Percentiles rank a stretch among this genome's conserved stretches.
Evolutionary conservation across 2,113 vertebrate genomes (phyloP).

Genomic region (Chaetorhynchus papuensis): DNA sequence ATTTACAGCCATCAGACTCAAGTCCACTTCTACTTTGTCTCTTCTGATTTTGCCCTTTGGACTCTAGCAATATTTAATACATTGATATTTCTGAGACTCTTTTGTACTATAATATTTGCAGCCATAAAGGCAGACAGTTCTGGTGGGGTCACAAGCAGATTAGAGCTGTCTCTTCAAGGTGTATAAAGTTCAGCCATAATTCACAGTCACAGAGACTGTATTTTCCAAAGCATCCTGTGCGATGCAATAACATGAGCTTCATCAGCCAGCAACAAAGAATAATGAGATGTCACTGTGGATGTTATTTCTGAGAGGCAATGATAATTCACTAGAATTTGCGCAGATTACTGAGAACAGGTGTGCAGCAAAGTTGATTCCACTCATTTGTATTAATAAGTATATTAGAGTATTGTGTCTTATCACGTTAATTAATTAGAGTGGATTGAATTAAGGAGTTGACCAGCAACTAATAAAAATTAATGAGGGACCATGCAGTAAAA

Average conservation of each 20-base stretch:
- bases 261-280: neutral
- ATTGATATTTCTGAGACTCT: neutral
- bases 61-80: neutral
- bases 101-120: neutral
- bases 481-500: neutral
- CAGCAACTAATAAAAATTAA: slow-evolving; percentile 52
- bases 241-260: neutral
- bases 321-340: slow-evolving; percentile 1
- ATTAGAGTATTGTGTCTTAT: slow-evolving; percentile 11
- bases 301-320: neutral
- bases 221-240: slow-evolving; percentile 45
- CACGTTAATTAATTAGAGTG: slow-evolving; percentile 65
- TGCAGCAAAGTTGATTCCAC: neutral
- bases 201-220: neutral
- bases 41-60: neutral
- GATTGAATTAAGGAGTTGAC: neutral
- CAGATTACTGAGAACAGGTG: slow-evolving; percentile 58
- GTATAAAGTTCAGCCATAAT: neutral
- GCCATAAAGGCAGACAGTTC: neutral
- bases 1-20: neutral
- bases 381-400: slow-evolving; percentile 61
- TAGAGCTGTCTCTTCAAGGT: neutral
- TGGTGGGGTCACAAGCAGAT: neutral
- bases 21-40: neutral
- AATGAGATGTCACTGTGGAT: neutral